Base-by-base conservation (phyloP, 2,888 invertebrate genomes). In the Pollenia angustigena region DNA sequence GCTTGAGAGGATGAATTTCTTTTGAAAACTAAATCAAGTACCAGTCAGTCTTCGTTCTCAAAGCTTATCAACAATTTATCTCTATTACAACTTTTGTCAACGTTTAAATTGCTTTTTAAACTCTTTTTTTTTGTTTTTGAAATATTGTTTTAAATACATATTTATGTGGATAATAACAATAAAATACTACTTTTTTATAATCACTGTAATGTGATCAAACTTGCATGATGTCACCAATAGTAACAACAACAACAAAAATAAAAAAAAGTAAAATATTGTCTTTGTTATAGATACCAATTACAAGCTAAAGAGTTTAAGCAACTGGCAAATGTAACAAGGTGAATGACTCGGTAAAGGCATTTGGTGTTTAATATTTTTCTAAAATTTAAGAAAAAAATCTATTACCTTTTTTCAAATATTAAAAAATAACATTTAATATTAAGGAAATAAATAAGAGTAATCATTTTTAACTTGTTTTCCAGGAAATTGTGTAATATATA, bases 131-230 rank as follows among this genome's bases (percentile, higher is more conserved):
- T 23, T 23, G n/a, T n/a, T 80, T 50, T 68, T 80, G 58, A 66
- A 64, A 79, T 72, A 58, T 72, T 84, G 64, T 72, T 84, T 84
- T 72, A 66, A 76, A 76, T 76, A 48, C 48, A 58, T 74, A 69
- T 56, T 62, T 60, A 64, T 44, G 60, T 62, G 18, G 74, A 78
- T 23, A 68, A 58, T 66, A 72, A 81, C 12, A 69, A 62, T 48
- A 58, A 85, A 52, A 12, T 56, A 60, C 52, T 32, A 32, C n/a
- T 64, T 75, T 75, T 58, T 79, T 87, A 66, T 58, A 84, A 87
- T 84, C 81, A 54, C 68, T 81, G 84, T 87, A 87, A 87, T 87
- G 72, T 74, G 84, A 87, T 84, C 74, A 81, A 81, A 75, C 71
- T 78, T 74, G 81, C 81, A 81, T 87, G 87, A 87, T 87, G 84